These are phyloP conservation scores for Meteorus sp. DNA, from an alignment of 1,140 invertebrate species.

Conservation along the genomic window DNA sequence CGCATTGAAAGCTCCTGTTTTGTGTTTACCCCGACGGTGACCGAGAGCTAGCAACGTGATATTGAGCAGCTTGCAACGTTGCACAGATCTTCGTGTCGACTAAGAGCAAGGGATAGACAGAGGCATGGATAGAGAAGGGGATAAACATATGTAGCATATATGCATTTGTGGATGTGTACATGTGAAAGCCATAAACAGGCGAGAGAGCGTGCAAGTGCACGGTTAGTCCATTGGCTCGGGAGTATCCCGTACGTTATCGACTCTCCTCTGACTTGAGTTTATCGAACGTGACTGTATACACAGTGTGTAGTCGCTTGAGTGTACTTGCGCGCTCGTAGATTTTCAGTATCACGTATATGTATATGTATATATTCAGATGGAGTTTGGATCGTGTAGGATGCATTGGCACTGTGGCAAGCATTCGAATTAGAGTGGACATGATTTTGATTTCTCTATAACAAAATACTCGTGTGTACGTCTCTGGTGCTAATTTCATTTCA, in stretches of 20 bases:
- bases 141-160: background rate
- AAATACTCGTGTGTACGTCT: too few species aligned
- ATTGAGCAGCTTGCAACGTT: slow-evolving; percentile 4
- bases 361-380: too few species aligned
- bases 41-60: background rate
- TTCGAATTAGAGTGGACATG: too few species aligned
- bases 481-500: too few species aligned
- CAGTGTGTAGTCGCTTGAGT: slow-evolving; percentile 10
- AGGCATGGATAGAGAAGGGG: background rate
- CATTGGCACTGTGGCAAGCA: too few species aligned
- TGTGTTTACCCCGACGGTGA: slow-evolving; percentile 20
- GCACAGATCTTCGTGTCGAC: background rate
- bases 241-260: slow-evolving; percentile 20
- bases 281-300: slow-evolving; percentile 26
- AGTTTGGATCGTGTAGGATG: too few species aligned
- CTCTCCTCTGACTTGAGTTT: slow-evolving; percentile 18
- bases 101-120: background rate
- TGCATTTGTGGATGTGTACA: background rate
- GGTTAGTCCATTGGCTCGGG: slow-evolving; percentile 11
- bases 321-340: slow-evolving; percentile 15
- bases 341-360: too few species aligned
- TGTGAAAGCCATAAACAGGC: slow-evolving; percentile 16
- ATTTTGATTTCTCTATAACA: too few species aligned
- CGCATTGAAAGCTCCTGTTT: slow-evolving; percentile 21
- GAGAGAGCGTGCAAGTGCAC: slow-evolving; percentile 11